Percentiles rank a stretch among this genome's conserved stretches.
These are phyloP conservation scores for Cyclophora albipunctata DNA, from an alignment of 2,888 invertebrate species.

Conservation along the genomic window DNA sequence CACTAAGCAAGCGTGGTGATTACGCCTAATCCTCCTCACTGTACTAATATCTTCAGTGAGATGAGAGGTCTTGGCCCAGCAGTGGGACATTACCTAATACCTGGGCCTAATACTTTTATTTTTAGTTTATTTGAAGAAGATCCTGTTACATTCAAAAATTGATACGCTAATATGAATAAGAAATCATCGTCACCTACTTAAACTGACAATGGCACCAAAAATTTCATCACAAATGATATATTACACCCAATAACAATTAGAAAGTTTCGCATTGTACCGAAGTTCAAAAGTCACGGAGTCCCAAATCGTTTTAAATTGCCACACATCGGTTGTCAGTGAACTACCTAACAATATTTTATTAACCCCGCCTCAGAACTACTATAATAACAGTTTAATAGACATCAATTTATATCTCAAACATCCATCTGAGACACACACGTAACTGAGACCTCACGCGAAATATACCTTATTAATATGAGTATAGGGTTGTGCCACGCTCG, in stretches of 20 bases:
- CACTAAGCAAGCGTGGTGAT: too few species aligned
- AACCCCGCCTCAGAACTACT: slow-evolving; percentile 56
- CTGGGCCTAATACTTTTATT: too few species aligned
- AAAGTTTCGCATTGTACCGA: slow-evolving; percentile 1
- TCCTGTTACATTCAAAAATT: too few species aligned
- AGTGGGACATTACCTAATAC: too few species aligned
- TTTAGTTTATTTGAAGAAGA: too few species aligned
- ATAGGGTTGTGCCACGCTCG: slow-evolving; percentile 3
- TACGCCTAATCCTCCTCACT: too few species aligned
- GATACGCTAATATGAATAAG: too few species aligned
- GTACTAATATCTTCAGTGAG: too few species aligned
- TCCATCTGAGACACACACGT: slow-evolving; percentile 13
- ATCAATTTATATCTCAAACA: slow-evolving; percentile 54
- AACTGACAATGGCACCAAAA: too few species aligned
- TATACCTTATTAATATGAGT: slow-evolving; percentile 11
- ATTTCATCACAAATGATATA: too few species aligned
- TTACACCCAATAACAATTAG: background rate
- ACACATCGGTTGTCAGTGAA: slow-evolving; percentile 33
- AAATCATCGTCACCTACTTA: too few species aligned
- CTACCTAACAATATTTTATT: slow-evolving; percentile 64
- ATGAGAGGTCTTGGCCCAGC: too few species aligned
- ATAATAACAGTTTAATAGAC: slow-evolving; percentile 72
- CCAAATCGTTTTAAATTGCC: slow-evolving; percentile 38
- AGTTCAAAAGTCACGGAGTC: slow-evolving; percentile 3
- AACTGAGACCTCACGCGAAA: slow-evolving; percentile 6